phyloP scores from a whole-genome alignment of 2,888 invertebrate genomes.

The Gerosis bhagava region DNA sequence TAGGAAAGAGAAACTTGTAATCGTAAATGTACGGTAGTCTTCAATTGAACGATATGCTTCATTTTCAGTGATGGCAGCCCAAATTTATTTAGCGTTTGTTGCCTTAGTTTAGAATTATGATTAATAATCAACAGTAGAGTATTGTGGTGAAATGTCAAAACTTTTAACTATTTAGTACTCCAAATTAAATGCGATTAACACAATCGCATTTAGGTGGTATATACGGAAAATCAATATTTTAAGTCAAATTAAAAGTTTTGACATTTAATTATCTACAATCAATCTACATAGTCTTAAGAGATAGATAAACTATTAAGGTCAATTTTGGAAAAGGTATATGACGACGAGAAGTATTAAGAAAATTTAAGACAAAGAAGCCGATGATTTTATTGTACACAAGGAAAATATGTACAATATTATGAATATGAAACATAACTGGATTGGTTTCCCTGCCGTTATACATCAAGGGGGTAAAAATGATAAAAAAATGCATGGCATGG shows the following conservation, averaged over 20 bases:
- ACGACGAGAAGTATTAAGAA: conserved; percentile 30
- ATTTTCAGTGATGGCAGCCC: conserved; percentile 77
- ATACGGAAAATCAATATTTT: too few species aligned
- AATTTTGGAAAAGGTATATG: conserved; percentile 58
- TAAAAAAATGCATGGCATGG: too few species aligned
- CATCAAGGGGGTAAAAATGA: too few species aligned
- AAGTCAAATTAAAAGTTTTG: conserved; percentile 15
- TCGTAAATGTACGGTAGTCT: conserved; percentile 77
- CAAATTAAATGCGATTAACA: too few species aligned
- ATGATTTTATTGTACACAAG: conserved; percentile 10
- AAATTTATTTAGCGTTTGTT: conserved; percentile 46
- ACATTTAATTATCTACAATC: conserved; percentile 36
- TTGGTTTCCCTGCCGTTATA: too few species aligned
- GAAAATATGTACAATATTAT: too few species aligned
- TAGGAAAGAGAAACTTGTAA: conserved; percentile 78
- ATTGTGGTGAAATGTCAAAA: conserved; percentile 5
- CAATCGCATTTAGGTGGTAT: too few species aligned
- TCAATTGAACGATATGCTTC: conserved; percentile 80
- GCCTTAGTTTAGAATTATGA: conserved; percentile 41
- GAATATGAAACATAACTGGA: too few species aligned
- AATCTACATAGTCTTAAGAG: conserved; percentile 53
- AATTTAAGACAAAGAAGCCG: conserved; percentile 9
- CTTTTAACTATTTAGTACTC: background rate
- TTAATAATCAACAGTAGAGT: conserved; percentile 27
- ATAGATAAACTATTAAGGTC: conserved; percentile 65